These are phyloP conservation scores for Pammene aurita DNA, from an alignment of 2,888 invertebrate species.

Conservation along the genomic window DNA sequence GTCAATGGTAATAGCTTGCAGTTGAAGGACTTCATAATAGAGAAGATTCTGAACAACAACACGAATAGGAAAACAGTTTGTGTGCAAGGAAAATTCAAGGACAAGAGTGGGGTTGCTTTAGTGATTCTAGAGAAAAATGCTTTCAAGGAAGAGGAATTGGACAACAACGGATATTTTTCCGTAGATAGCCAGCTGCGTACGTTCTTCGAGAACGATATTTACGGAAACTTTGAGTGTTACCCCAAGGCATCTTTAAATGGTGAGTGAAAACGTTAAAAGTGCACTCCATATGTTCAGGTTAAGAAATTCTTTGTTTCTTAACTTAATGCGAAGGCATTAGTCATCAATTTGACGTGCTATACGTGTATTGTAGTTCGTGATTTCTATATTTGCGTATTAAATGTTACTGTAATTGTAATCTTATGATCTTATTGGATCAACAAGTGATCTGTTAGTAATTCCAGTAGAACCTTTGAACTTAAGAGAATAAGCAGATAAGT, in stretches of 20 bases:
- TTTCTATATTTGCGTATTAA: conserved; percentile 3
- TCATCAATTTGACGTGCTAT: conserved; percentile 27
- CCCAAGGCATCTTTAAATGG: conserved; percentile 85
- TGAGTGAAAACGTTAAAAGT: conserved; percentile 64
- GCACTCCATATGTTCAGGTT: conserved; percentile 13
- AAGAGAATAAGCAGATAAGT: background rate
- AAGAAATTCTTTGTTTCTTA: conserved; percentile 28
- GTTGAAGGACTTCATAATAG: conserved; percentile 86
- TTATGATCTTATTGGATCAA: conserved; percentile 9
- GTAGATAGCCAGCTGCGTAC: conserved; percentile 83
- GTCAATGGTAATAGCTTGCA: conserved; percentile 65
- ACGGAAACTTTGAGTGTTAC: conserved; percentile 90
- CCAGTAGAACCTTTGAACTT: background rate
- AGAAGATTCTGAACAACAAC: conserved; percentile 88
- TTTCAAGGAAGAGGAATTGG: conserved; percentile 86
- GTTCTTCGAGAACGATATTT: conserved; percentile 92
- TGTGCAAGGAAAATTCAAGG: conserved; percentile 87
- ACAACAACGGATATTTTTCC: conserved; percentile 84
- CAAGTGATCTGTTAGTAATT: conserved; percentile 3
- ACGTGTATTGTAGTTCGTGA: conserved; percentile 12
- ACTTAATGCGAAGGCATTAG: conserved; percentile 8
- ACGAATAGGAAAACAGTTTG: conserved; percentile 88
- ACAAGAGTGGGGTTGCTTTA: conserved; percentile 85
- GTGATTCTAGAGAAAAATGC: conserved; percentile 92
- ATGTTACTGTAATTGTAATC: conserved; percentile 6